phyloP scores from a whole-genome alignment of 2,888 invertebrate species.

The Oeneis ivallda region DNA sequence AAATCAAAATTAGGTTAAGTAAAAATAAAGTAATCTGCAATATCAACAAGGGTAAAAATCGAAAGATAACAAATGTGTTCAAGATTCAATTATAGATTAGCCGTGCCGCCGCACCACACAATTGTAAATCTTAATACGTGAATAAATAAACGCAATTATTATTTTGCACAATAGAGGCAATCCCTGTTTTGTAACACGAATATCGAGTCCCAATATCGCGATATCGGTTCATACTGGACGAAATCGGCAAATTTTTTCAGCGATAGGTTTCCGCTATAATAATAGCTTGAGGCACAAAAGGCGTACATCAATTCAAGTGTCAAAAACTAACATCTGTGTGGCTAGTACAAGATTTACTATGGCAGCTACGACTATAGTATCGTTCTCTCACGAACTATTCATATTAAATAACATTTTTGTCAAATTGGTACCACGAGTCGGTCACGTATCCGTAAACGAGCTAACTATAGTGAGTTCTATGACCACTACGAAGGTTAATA shows the following conservation, averaged over 20 bases:
- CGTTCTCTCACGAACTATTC: no score
- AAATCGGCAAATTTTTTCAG: slow-evolving; percentile 68
- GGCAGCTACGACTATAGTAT: no score
- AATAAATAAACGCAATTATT: slow-evolving; percentile 82
- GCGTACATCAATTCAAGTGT: slow-evolving; percentile 80
- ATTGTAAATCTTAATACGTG: slow-evolving; percentile 72
- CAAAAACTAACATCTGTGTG: slow-evolving; percentile 83
- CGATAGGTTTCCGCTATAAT: slow-evolving; percentile 71
- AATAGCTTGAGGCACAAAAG: slow-evolving; percentile 62
- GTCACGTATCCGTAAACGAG: no score
- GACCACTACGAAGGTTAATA: no score
- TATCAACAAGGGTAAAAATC: slow-evolving; percentile 58
- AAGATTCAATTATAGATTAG: slow-evolving; percentile 82
- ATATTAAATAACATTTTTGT: no score
- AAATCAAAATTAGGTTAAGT: slow-evolving; percentile 13
- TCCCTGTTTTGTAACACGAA: slow-evolving; percentile 67
- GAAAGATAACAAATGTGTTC: slow-evolving; percentile 72
- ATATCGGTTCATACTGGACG: slow-evolving; percentile 63
- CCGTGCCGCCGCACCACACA: slow-evolving; percentile 72
- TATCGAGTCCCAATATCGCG: slow-evolving; percentile 59
- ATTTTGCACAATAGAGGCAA: slow-evolving; percentile 72
- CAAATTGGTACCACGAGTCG: no score
- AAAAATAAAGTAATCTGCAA: slow-evolving; percentile 27
- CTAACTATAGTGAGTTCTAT: no score
- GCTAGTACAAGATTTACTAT: no score